Percentiles rank a stretch among this genome's conserved stretches.
phyloP scores from a whole-genome alignment of 2,113 vertebrate species.

The human region DNA sequence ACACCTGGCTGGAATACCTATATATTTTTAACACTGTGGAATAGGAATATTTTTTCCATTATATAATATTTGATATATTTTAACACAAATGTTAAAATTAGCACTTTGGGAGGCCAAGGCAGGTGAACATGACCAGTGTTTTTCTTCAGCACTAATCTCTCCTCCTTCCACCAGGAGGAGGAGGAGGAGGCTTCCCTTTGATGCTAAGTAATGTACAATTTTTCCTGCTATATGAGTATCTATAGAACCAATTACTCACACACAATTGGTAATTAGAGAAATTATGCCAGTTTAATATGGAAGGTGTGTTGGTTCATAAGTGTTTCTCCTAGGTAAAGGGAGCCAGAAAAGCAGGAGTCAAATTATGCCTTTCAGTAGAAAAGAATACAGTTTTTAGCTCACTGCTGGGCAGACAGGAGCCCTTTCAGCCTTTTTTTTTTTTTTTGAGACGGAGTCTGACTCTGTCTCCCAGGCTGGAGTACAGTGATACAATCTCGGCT shows the following conservation, averaged over 20 bases:
- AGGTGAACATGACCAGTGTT: neutral
- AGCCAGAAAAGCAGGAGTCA: neutral
- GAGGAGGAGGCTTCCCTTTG: neutral
- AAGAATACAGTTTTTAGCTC: neutral
- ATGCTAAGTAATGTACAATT: neutral
- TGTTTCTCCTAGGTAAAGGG: neutral
- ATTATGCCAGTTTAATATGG: neutral
- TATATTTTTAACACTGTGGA: neutral
- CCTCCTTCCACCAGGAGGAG: neutral
- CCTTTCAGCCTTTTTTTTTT: neutral
- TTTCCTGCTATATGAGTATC: neutral
- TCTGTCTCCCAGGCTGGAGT: too few relatives aligned
- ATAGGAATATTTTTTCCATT: neutral
- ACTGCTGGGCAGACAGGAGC: neutral
- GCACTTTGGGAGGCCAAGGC: too few relatives aligned
- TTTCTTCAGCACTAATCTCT: neutral
- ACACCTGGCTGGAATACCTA: too few relatives aligned
- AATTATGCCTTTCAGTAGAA: neutral
- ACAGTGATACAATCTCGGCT: too few relatives aligned
- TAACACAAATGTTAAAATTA: neutral
- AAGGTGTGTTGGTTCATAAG: neutral
- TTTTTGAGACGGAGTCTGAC: too few relatives aligned
- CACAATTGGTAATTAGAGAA: neutral
- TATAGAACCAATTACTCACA: neutral
- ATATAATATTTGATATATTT: neutral